phyloP scores from a whole-genome alignment of 2,888 invertebrate genomes.

The Cryptocephalus moraei region DNA sequence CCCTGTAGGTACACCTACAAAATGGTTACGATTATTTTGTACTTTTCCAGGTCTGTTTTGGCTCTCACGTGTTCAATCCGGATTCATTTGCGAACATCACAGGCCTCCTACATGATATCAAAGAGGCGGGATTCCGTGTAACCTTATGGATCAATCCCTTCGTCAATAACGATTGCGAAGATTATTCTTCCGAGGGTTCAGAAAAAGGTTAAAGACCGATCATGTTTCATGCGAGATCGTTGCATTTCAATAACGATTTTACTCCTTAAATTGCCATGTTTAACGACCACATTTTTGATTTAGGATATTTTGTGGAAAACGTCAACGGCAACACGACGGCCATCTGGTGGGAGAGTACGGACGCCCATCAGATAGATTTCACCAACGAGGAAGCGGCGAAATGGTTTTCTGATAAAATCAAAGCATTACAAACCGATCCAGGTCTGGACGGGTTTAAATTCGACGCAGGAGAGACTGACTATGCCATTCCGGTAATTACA shows the following conservation, averaged over 20 bases:
- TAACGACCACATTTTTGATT: not conserved
- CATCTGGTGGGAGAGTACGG: constrained; percentile 42
- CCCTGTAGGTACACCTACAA: not conserved
- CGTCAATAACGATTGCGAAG: constrained; percentile 57
- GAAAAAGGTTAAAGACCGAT: constrained; percentile 14
- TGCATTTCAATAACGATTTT: not conserved
- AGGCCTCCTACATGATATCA: constrained; percentile 49
- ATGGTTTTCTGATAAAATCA: constrained; percentile 47
- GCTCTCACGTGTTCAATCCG: constrained; percentile 62
- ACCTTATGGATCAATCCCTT: constrained; percentile 84
- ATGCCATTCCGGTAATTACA: constrained; percentile 32
- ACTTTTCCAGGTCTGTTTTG: constrained; percentile 53
- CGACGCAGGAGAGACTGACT: constrained; percentile 69
- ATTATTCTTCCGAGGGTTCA: constrained; percentile 11
- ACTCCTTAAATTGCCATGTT: not conserved
- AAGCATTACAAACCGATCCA: constrained; percentile 45
- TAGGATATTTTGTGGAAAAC: constrained; percentile 42
- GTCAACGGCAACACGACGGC: constrained; percentile 42
- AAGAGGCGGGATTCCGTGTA: constrained; percentile 58
- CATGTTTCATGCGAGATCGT: not conserved
- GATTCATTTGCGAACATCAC: constrained; percentile 53
- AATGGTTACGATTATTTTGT: not conserved
- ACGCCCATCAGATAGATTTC: constrained; percentile 58
- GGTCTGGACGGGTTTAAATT: constrained; percentile 71
- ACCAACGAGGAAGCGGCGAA: constrained; percentile 55